Base-by-base conservation (phyloP, 2,888 invertebrate genomes). In the Drosophila tripunctata region DNA sequence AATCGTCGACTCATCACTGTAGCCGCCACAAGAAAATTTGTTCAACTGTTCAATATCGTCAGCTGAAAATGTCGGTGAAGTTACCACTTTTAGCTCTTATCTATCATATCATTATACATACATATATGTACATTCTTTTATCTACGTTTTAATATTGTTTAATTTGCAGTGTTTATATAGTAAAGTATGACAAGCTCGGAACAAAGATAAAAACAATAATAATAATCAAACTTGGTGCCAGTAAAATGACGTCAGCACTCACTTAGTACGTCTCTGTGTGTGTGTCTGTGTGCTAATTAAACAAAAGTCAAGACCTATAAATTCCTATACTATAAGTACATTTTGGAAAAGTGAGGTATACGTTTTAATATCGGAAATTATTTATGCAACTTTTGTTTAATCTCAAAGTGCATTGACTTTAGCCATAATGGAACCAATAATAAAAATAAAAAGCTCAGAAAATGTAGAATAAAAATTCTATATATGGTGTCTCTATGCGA, bases 1-100 rank as follows among this genome's bases (percentile, higher is more conserved):
- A 90, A 96, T 96, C 55, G 96, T 96, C 55, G 95, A 96, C 87
- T 96, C 95, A 92, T 96, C 96, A 91, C 94, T 94, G 91, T 95
- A 96, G 79, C 96, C 96, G 77, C 96, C 96, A 88, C 95, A 96
- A 67, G 95, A 95, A 92, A 96, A 96, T 86, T 96, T 93, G 91
- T 95, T 95, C 84, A 96, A 93, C 90, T 96, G 96, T 89, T 96
- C 95, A 90, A 96, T 95, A 90, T 96, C 96, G 84, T 94, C 93
- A 88, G 95, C 94, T 95, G 92, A 92, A 80, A 91, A 62, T 78
- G 61, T 63, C 48, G 48, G 12, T 27, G 44, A 35, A 6, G 6
- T 51, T 36, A 4, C 3, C 17, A 6, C n/a, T n/a, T 35, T 54
- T 69, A 27, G 30, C 33, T 65, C 43, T 71, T 72, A 66, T 61